Evolutionary conservation across 1,140 invertebrate species (phyloP), one percentile per base, ranked within the genome.

Genomic region (Formica exsecta): DNA sequence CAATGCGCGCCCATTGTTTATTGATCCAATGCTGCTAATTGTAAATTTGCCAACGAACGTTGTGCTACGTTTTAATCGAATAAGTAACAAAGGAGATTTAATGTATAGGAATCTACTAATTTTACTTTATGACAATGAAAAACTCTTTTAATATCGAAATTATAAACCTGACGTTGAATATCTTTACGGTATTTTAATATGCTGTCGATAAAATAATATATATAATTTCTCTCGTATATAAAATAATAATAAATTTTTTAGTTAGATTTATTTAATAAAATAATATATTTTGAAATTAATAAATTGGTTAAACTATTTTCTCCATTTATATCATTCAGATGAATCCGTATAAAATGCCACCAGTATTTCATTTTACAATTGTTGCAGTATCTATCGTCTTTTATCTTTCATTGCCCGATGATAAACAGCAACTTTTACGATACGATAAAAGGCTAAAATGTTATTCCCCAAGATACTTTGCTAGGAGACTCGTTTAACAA

Each of bases 361-460:
- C 0, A 54, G 7, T 41, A 79, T 57, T 54, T 70, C 16, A n/a
- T 68, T 38, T 57, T 13, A 44, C n/a, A 25, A 44, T 80, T 16
- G 32, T 57, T n/a, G 19, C 32, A 57, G 41, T 29, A 13, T 59
- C 32, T n/a, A 41, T 22, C 22, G 9, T 41, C 36, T 41, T 22
- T 51, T 48, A 66, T 79, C 13, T 44, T 8, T 9, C 22, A 41
- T 70, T 57, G 44, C 8, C 25, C 44, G n/a, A 48, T 25, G 13
- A 62, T 62, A 19, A 59, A n/a, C 41, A 7, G 5, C 62, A 66
- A 66, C 6, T 68, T 80, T 68, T 80, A 68, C 25, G 64, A 80
- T 48, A 41, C 77, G 77, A 70, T 80, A 80, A 80, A 70, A 80
- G 7, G 6, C 36, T 70, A 70, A 80, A 70, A 70, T 32, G 51